Percentiles rank a stretch among this genome's conserved stretches.
Evolutionary conservation across 2,113 vertebrate genomes (phyloP).

Genomic region (Phainopepla nitens): DNA sequence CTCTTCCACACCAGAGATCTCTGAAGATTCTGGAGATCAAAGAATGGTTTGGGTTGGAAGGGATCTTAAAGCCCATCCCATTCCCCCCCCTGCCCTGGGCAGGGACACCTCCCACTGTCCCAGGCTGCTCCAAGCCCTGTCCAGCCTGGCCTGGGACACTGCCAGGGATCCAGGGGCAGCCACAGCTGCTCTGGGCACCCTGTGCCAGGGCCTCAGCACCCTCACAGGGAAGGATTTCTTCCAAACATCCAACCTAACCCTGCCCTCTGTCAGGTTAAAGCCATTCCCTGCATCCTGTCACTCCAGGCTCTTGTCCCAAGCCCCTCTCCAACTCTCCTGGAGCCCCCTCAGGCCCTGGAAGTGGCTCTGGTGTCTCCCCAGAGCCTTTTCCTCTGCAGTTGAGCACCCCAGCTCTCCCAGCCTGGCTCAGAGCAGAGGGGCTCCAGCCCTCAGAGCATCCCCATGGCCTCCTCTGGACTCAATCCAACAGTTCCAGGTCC

Average conservation of each 20-base stretch:
- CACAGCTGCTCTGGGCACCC: background rate
- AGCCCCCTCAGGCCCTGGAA: background rate
- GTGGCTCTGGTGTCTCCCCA: fast-evolving
- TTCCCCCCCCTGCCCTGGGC: background rate
- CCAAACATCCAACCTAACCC: too few relatives aligned
- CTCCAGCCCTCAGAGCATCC: background rate
- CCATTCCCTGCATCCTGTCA: background rate
- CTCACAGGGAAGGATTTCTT: background rate
- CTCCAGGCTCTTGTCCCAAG: background rate
- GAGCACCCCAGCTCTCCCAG: background rate
- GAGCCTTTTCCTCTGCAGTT: background rate
- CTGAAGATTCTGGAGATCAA: background rate
- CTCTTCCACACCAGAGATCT: background rate
- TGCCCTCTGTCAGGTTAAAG: background rate
- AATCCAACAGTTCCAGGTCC: background rate
- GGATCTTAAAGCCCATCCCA: background rate
- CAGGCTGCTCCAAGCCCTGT: fast-evolving
- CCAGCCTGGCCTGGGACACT: fast-evolving
- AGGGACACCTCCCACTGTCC: background rate
- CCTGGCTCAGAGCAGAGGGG: background rate
- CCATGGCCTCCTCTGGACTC: fast-evolving
- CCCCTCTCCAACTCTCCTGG: background rate
- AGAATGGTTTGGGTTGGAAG: background rate
- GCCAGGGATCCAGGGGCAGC: background rate
- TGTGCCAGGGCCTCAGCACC: background rate